Base-by-base conservation (phyloP, 2,888 invertebrate species). In the Sipha maydis region DNA sequence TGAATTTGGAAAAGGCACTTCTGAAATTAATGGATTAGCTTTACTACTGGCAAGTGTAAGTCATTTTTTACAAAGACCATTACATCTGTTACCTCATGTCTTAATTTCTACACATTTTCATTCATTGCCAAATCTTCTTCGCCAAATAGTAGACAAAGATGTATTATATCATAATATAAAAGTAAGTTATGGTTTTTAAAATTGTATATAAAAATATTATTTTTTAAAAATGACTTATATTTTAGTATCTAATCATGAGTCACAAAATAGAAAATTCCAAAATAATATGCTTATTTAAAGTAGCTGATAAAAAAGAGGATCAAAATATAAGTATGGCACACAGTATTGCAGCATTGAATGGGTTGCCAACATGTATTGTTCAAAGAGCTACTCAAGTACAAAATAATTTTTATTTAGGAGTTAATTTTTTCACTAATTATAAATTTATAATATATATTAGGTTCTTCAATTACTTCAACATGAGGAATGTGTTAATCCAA, bases 1-100 rank as follows among this genome's bases (percentile, higher is more conserved):
- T 92, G 98, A 98, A 93, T 97, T 98, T 93, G 98, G 97, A 7
- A 95, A 95, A 92, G 97, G 97, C 89, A 97, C 98, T 1, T 92
- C 94, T 1, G 94, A 95, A 91, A 92, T 93, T 4, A 97, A 97
- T 92, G 97, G 97, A 0, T 92, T 95, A 71, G 93, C 96, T 0
- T 92, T 98, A 61, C 92, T 97, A 34, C 93, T 94, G 0, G 94
- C 96, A 0, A 94, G 94, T 71, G 91, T 97, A 80, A 94, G 94
- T 90, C 93, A 95, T 90, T 95, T 97, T 92, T 91, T 95, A 78
- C 92, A 93, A 84, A 92, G 93, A 89, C 93, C 91, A 0, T 90
- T 91, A 4, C 90, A 91, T 19, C 95, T 88, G 31, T 75, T 89
- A 31, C 97, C 97, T 0, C 96, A 96, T 91, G 92, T 96, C 1